Base-by-base conservation (phyloP, 2,113 vertebrate species). In the Serinus canaria region DNA sequence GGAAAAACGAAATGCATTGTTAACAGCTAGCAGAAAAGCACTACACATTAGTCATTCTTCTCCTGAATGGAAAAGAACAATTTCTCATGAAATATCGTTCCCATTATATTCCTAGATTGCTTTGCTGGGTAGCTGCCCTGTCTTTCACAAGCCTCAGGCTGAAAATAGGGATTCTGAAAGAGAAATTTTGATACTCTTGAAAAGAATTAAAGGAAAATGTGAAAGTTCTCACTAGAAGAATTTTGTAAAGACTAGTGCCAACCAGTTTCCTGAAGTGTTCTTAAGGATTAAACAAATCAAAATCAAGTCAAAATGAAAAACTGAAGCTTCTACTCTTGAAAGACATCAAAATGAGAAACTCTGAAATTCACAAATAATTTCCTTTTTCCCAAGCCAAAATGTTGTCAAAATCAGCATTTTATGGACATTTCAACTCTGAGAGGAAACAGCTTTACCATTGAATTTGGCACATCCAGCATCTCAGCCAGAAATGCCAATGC, bases 41-140 rank as follows among this genome's bases (percentile, higher is more conserved):
- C 13, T 58, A 44, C 6, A 8, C 91, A 87, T 87, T 78, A 89
- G 74, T 66, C 74, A 92, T 91, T 87, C 89, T 85, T 88, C 77
- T 86, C 52, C 77, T 78, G 94, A 94, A 92, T 82, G 83, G 84
- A 52, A 97, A 84, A 53, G 77, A 89, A 94, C 89, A 69, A 92
- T 82, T 82, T 92, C 89, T 79, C 73, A 87, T 64, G 74, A 95
- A 95, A 95, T 95, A 94, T 18, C 39, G 58, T 73, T 85, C 87
- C 89, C 75, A 81, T 74, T 91, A 69, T 43, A 85, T 85, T 94
- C 87, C 89, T 84, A 84, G 83, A 87, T 24, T 72, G 89, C 73
- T 91, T 91, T 60, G 41, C 66, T 76, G 69, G 69, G 82, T 44
- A 60, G 74, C 39, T 90, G 84, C 78, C 78, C 81, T 58, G 70